A percentile compares a stretch with the other conserved stretches of the same genome.
Evolutionary conservation across 2,113 vertebrate genomes (phyloP).

Genomic region (Sula dactylatra): DNA sequence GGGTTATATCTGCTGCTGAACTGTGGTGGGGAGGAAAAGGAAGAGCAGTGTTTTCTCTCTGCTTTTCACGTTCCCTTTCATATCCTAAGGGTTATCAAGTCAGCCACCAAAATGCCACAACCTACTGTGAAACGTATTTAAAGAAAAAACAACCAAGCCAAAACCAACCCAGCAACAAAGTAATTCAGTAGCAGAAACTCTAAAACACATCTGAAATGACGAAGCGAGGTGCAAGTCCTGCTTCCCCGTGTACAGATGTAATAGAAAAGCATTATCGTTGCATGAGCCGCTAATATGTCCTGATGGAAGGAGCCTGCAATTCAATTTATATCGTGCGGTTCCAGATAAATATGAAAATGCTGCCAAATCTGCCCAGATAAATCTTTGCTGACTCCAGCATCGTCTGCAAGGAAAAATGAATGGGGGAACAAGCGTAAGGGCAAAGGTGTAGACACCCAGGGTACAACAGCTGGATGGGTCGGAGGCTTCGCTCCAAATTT

Average conservation of each 20-base stretch:
- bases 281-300: background rate
- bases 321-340: background rate
- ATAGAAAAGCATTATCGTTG: constrained; percentile 9
- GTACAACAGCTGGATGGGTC: too few species aligned
- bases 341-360: constrained; percentile 1
- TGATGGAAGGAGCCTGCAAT: background rate
- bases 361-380: background rate
- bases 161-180: background rate
- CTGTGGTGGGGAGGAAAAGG: background rate
- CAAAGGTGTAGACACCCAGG: background rate
- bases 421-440: background rate
- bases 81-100: constrained; percentile 23
- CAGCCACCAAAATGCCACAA: background rate
- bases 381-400: background rate
- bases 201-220: background rate
- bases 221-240: background rate
- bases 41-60: background rate
- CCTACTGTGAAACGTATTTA: background rate
- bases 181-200: background rate
- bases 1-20: background rate
- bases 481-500: background rate
- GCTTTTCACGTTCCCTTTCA: background rate
- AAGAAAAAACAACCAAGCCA: background rate
- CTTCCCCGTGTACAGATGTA: background rate
- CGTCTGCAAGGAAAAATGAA: background rate